Conservation (phyloP, 2,888 invertebrate genomes). For the Daptonema setosum region DNA sequence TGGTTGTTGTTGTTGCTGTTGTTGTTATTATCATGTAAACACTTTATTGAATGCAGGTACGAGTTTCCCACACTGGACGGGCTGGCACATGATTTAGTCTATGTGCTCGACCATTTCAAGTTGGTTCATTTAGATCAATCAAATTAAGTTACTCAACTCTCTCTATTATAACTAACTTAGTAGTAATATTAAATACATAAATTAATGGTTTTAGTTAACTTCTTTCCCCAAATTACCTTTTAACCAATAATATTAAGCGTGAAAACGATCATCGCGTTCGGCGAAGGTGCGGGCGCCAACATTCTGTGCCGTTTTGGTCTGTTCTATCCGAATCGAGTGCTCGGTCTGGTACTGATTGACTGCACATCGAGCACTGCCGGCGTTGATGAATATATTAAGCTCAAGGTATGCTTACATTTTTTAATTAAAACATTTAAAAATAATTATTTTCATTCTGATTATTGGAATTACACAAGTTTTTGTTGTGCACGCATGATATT, state of each 20-base stretch:
- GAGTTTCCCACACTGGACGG: conserved; percentile 56
- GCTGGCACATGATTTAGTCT: conserved; percentile 54
- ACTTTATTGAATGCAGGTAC: conserved; percentile 37
- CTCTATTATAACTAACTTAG: too few relatives aligned
- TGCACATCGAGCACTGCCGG: conserved; percentile 58
- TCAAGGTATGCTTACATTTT: conserved; percentile 37
- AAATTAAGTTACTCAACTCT: too few relatives aligned
- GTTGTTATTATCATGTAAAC: background rate
- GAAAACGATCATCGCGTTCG: conserved; percentile 59
- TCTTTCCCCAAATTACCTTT: too few relatives aligned
- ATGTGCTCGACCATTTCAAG: conserved; percentile 55
- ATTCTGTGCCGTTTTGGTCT: conserved; percentile 53
- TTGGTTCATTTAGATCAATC: conserved; percentile 8
- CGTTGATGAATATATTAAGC: conserved; percentile 56
- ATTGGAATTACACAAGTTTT: background rate
- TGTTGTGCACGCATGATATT: background rate
- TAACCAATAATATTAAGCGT: too few relatives aligned
- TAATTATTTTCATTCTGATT: background rate
- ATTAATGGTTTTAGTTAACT: too few relatives aligned
- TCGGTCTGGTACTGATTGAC: conserved; percentile 58
- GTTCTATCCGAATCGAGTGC: conserved; percentile 48
- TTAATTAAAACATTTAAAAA: background rate
- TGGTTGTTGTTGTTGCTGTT: too few relatives aligned
- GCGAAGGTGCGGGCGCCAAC: conserved; percentile 66
- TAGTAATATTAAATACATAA: too few relatives aligned